Percentiles rank a stretch among this genome's conserved stretches.
These are phyloP conservation scores for Drosophila parabipectinata DNA, from an alignment of 1,140 invertebrate species.

Conservation along the genomic window DNA sequence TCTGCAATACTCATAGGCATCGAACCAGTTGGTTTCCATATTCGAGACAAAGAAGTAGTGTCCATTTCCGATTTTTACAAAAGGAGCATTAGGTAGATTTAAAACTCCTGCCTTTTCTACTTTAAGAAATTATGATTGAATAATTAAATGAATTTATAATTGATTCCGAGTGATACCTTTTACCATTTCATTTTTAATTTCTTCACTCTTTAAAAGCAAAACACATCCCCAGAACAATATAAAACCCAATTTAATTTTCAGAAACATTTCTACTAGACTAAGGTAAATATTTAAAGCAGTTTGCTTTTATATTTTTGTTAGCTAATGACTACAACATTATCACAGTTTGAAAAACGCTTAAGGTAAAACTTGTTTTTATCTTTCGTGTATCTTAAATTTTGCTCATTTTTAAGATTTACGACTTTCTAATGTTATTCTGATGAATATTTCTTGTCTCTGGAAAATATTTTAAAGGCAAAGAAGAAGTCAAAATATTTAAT, in stretches of 20 bases:
- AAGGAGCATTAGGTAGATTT: neutral
- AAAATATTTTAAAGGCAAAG: too few relatives aligned
- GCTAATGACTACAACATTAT: neutral
- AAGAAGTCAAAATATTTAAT: too few relatives aligned
- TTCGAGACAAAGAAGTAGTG: neutral
- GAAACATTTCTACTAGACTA: neutral
- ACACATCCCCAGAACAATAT: neutral
- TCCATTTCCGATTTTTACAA: neutral
- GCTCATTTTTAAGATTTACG: neutral
- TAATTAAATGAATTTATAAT: too few relatives aligned
- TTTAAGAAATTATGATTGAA: too few relatives aligned
- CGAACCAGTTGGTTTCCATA: neutral
- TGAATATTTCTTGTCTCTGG: too few relatives aligned
- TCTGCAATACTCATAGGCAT: neutral
- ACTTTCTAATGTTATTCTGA: neutral
- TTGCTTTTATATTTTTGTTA: neutral
- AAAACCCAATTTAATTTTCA: neutral
- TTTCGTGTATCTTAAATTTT: conserved; percentile 6
- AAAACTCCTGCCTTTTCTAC: neutral
- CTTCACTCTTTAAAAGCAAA: neutral
- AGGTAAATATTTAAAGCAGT: neutral
- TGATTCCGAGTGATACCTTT: neutral
- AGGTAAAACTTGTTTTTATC: neutral
- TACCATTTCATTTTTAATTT: neutral
- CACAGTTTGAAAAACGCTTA: neutral